Percentiles rank a stretch among this genome's conserved stretches.
Evolutionary conservation across 2,888 invertebrate species (phyloP).

Genomic region (Euzophera pinguis): DNA sequence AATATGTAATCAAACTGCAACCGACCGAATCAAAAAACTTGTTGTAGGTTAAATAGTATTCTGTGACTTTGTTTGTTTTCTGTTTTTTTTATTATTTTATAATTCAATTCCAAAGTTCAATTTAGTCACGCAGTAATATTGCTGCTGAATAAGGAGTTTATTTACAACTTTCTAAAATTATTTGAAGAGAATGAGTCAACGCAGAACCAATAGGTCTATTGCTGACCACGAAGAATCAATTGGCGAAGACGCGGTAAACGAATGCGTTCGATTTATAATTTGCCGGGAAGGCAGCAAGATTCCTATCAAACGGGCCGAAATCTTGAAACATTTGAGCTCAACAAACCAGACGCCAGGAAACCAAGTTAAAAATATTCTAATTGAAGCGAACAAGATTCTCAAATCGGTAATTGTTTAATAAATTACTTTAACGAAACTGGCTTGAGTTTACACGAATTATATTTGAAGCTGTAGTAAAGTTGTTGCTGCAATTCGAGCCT

Average conservation of each 20-base stretch:
- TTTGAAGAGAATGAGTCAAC: slow-evolving; percentile 70
- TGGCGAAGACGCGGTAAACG: slow-evolving; percentile 40
- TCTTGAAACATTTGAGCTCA: slow-evolving; percentile 47
- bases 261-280: slow-evolving; percentile 59
- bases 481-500: no score
- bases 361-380: slow-evolving; percentile 40
- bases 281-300: slow-evolving; percentile 64
- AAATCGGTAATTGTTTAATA: slow-evolving; percentile 37
- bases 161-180: no score
- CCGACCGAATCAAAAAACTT: no score
- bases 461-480: no score
- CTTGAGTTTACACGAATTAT: no score
- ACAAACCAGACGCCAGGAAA: slow-evolving; percentile 40
- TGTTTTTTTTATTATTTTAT: no score
- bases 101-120: no score
- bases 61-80: no score
- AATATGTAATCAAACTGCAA: no score
- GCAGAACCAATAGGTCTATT: slow-evolving; percentile 38
- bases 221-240: slow-evolving; percentile 14
- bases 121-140: no score
- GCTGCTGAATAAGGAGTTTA: no score
- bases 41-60: no score
- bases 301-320: slow-evolving; percentile 59
- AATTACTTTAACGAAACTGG: not conserved
- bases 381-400: slow-evolving; percentile 48